Conservation (phyloP, 2,797 vertebrate species). For the Helarctos malayanus region DNA sequence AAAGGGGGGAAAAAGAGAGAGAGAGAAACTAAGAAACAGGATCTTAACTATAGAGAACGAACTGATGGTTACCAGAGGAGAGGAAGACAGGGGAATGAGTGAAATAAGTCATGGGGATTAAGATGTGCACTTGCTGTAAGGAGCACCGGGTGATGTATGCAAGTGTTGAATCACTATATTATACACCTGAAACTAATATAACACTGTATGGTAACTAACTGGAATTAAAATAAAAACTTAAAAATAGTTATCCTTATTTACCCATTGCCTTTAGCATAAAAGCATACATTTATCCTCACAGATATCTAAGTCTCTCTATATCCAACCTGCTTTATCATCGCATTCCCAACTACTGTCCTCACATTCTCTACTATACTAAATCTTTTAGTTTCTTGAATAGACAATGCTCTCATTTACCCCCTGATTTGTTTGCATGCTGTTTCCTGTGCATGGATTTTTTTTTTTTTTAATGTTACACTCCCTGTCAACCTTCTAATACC, state of each 20-base stretch:
- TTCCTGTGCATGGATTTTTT: not conserved
- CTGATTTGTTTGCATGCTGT: not conserved
- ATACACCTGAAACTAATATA: not conserved
- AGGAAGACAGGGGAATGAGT: too few relatives aligned
- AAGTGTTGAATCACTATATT: not conserved
- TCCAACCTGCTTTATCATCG: not conserved
- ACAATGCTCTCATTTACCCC: not conserved
- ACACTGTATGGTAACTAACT: not conserved
- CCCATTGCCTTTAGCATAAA: not conserved
- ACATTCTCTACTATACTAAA: not conserved
- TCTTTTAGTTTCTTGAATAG: not conserved
- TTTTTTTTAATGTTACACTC: not conserved
- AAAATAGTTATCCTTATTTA: not conserved
- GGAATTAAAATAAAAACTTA: not conserved
- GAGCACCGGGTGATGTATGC: too few relatives aligned
- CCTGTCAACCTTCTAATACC: not conserved
- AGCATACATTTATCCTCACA: fast-evolving
- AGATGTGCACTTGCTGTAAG: too few relatives aligned
- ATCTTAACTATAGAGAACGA: too few relatives aligned
- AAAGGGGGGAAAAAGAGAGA: not conserved
- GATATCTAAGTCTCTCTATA: not conserved
- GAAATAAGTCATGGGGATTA: too few relatives aligned
- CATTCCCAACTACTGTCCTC: not conserved
- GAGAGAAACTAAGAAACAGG: not conserved
- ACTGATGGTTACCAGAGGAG: too few relatives aligned